Base-by-base conservation (phyloP, 2,888 invertebrate genomes). In the Drosophila neutralis region DNA sequence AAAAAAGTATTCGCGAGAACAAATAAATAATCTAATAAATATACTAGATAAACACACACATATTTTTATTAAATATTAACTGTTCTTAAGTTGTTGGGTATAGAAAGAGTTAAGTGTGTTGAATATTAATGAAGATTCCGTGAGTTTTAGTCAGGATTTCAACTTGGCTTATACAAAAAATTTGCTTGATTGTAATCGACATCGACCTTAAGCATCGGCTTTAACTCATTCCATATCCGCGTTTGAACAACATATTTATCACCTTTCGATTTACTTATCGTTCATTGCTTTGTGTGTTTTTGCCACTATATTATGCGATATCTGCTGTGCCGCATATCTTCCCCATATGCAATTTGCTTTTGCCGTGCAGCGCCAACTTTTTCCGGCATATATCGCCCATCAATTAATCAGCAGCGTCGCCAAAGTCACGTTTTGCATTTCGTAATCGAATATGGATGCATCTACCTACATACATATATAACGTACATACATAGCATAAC, bases 381-480 rank as follows among this genome's bases (percentile, higher is more conserved):
- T 79, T 79, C 74, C 79, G 78, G 79, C 82, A 68, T 68, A 48
- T 71, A 53, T 15, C 60, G 38, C 31, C 24, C 61, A 70, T 63
- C 75, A 73, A 83, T 84, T 90, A 88, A 84, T 88, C 89, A 89
- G 82, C 60, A 49, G 63, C 66, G 68, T 62, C 51, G 73, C 58
- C 80, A 77, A 69, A 87, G 90, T 85, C 85, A 90, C 85, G 85
- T 85, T 85, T 90, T 78, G 75, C 72, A 89, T 83, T 77, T 80
- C 54, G 73, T 74, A 83, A 88, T 81, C 74, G 73, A 65, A 76
- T 68, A 63, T 60, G 73, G 38, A 48, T 63, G 53, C 67, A 29
- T 31, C 27, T n/a, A 29, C 15, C 27, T n/a, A 29, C 15, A 35
- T 15, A 36, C 38, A 62, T 60, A 60, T 54, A 57, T 52, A 64